Conservation (phyloP, 2,888 invertebrate species). For the Dasypogon diadema region DNA sequence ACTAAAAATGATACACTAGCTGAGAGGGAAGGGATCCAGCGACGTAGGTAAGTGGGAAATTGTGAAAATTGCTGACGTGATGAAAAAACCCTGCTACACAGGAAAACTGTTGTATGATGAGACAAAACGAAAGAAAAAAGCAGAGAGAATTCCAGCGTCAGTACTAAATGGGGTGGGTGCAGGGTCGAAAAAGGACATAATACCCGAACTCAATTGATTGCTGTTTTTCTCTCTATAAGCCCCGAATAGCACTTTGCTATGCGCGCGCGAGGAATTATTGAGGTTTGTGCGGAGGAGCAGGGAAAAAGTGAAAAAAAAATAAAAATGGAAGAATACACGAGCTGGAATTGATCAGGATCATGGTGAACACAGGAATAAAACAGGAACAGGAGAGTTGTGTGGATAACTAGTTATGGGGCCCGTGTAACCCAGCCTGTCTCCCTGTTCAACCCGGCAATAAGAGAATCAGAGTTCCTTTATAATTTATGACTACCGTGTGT, state of each 20-base stretch:
- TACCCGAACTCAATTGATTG: constrained; percentile 55
- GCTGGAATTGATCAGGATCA: constrained; percentile 53
- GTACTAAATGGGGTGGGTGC: neutral
- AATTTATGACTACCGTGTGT: constrained; percentile 59
- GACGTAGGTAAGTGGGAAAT: constrained; percentile 56
- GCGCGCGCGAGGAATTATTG: constrained; percentile 51
- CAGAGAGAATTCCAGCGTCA: neutral
- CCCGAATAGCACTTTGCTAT: constrained; percentile 52
- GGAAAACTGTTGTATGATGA: constrained; percentile 54
- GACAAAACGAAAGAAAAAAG: constrained; percentile 52
- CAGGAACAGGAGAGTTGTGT: constrained; percentile 45
- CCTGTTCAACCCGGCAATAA: constrained; percentile 41
- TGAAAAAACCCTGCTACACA: constrained; percentile 57
- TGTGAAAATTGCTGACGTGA: constrained; percentile 60
- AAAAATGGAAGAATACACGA: constrained; percentile 50
- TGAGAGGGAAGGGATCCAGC: constrained; percentile 26
- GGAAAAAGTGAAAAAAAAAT: constrained; percentile 48
- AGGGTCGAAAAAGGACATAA: constrained; percentile 38
- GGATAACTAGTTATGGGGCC: constrained; percentile 19
- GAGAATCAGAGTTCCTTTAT: constrained; percentile 56
- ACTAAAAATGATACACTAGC: constrained; percentile 54
- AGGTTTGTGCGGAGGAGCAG: constrained; percentile 51
- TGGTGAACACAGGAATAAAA: constrained; percentile 55
- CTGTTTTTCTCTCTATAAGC: constrained; percentile 53
- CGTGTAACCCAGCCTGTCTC: constrained; percentile 41